Evolutionary conservation across 1,140 invertebrate genomes (phyloP).

Genomic region (Metaphire vulgaris): DNA sequence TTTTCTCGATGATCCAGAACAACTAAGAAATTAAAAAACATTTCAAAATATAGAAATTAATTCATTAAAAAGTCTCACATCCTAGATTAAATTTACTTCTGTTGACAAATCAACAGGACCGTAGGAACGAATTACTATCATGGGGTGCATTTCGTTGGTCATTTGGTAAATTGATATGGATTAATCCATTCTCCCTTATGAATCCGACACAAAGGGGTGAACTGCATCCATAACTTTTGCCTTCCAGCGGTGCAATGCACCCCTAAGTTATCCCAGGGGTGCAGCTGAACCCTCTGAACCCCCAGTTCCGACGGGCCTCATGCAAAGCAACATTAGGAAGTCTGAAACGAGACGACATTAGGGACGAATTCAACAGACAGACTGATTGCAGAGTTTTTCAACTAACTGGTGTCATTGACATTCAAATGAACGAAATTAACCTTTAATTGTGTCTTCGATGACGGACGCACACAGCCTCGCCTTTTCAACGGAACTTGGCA

Average conservation of each 20-base stretch:
- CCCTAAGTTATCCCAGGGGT: no score
- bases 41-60: conserved; percentile 37
- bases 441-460: conserved; percentile 85
- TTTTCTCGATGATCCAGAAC: conserved; percentile 72
- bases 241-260: not conserved
- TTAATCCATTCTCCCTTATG: not conserved
- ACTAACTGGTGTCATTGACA: no score
- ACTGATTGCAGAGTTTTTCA: no score
- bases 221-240: no score
- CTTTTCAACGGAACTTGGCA: conserved; percentile 78
- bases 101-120: not conserved
- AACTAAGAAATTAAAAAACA: conserved; percentile 57
- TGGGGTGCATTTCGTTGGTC: not conserved
- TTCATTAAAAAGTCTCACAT: not conserved
- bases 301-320: no score
- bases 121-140: not conserved
- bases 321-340: no score
- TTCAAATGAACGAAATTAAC: no score
- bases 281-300: no score
- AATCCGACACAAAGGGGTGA: no score
- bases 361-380: no score
- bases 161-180: not conserved
- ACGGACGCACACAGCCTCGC: conserved; percentile 75
- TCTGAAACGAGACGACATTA: no score
- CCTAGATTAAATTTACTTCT: not conserved